Percentiles rank a stretch among this genome's conserved stretches.
These are phyloP conservation scores for Ptilorrhoa leucosticta DNA, from an alignment of 2,113 vertebrate species.

Conservation along the genomic window DNA sequence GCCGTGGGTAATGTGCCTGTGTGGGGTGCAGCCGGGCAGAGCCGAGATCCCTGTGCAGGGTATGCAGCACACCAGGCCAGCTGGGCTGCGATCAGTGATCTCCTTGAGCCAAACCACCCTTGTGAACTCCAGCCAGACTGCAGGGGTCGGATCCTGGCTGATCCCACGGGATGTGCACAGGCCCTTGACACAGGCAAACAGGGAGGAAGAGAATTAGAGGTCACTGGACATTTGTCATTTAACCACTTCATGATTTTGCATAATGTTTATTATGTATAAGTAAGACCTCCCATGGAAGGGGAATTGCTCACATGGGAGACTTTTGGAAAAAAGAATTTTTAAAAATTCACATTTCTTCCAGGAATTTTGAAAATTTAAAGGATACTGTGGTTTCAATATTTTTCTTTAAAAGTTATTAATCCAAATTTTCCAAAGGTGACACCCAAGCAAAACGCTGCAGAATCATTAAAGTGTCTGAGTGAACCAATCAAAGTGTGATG, in stretches of 20 bases:
- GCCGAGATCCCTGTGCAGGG: background rate
- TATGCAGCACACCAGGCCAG: background rate
- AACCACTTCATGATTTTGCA: background rate
- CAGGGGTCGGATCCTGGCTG: background rate
- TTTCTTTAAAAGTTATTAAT: background rate
- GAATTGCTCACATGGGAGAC: background rate
- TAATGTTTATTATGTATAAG: background rate
- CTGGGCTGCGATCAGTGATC: background rate
- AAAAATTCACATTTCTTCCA: background rate
- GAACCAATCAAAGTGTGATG: background rate
- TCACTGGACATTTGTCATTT: background rate
- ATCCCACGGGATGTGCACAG: background rate
- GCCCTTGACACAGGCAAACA: background rate
- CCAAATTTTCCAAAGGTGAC: background rate
- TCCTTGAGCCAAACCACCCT: background rate
- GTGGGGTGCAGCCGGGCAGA: background rate
- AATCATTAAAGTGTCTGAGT: background rate
- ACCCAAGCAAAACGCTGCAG: background rate
- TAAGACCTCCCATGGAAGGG: background rate
- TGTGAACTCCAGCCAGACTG: background rate
- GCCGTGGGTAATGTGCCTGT: background rate
- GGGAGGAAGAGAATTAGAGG: no score
- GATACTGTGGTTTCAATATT: background rate
- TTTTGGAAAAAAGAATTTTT: accelerated
- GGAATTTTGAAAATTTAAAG: background rate